Evolutionary conservation across 2,888 invertebrate genomes (phyloP).

Genomic region (Adela reaumurella): DNA sequence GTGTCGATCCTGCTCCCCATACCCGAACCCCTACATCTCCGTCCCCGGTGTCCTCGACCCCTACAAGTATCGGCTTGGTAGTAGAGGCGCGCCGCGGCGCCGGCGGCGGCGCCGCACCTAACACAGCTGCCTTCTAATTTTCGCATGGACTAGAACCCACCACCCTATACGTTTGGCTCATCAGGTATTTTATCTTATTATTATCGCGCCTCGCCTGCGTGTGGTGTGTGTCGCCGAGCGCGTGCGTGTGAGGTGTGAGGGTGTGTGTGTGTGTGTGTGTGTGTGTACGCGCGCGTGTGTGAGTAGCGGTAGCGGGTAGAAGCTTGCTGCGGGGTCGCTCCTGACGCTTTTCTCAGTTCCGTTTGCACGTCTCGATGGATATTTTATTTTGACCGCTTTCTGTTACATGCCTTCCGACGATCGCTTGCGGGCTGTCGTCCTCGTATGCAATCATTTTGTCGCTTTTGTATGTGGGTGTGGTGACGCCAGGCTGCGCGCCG

Average conservation of each 20-base stretch:
- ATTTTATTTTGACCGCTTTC: conserved; percentile 52
- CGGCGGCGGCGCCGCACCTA: conserved; percentile 50
- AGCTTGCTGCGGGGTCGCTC: conserved; percentile 24
- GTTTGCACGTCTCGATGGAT: conserved; percentile 35
- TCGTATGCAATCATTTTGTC: conserved; percentile 45
- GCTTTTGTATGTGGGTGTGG: conserved; percentile 40
- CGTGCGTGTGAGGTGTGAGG: conserved; percentile 33
- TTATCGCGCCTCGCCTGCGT: conserved; percentile 21
- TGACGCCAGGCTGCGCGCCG: conserved; percentile 62
- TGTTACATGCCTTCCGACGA: conserved; percentile 58
- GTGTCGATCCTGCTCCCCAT: conserved; percentile 37
- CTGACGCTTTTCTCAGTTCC: conserved; percentile 26
- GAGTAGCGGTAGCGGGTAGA: conserved; percentile 22
- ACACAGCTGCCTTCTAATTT: conserved; percentile 54
- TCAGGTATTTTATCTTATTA: conserved; percentile 52
- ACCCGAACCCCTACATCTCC: too few relatives aligned
- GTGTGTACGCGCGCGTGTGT: too few relatives aligned
- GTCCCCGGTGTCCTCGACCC: background rate
- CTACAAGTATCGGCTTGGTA: background rate
- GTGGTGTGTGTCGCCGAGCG: conserved; percentile 33
- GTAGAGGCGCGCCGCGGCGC: conserved; percentile 28
- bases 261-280: conserved; percentile 28
- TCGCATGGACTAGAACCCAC: conserved; percentile 55
- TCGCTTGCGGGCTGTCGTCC: conserved; percentile 49
- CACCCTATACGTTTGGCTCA: conserved; percentile 55